Conservation (phyloP, 2,888 invertebrate species). For the Drepana falcataria region DNA sequence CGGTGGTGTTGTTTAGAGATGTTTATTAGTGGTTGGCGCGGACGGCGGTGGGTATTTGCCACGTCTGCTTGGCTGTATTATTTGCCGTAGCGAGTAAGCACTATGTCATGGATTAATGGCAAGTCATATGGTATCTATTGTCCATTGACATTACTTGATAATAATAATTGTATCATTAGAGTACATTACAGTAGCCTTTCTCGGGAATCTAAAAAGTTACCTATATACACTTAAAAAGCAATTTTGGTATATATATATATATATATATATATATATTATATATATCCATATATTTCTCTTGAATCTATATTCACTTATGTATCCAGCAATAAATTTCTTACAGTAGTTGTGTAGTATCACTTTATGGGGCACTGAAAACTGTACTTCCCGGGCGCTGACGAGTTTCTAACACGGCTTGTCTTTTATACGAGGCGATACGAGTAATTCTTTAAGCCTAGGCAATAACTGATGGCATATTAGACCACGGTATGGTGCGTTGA, state of each 20-base stretch:
- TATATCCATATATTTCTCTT: conserved; percentile 57
- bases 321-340: conserved; percentile 77
- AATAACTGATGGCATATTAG: neutral
- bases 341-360: conserved; percentile 73
- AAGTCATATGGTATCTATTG: conserved; percentile 77
- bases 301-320: conserved; percentile 77
- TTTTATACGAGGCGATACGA: conserved; percentile 2
- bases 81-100: conserved; percentile 74
- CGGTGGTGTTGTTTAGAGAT: conserved; percentile 68
- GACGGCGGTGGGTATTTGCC: conserved; percentile 53
- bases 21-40: conserved; percentile 62
- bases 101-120: conserved; percentile 69
- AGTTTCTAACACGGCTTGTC: conserved; percentile 5
- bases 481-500: neutral
- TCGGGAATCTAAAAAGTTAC: conserved; percentile 77
- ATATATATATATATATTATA: no score
- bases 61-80: conserved; percentile 63
- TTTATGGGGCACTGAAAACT: conserved; percentile 50
- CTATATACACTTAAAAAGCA: conserved; percentile 75
- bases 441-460: neutral
- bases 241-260: conserved; percentile 64
- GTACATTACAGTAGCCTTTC: conserved; percentile 79
- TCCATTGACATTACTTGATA: conserved; percentile 78
- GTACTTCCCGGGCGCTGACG: conserved; percentile 24
- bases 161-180: conserved; percentile 79